Base-by-base conservation (phyloP, 2,888 invertebrate species). In the Stenodema calcarata region DNA sequence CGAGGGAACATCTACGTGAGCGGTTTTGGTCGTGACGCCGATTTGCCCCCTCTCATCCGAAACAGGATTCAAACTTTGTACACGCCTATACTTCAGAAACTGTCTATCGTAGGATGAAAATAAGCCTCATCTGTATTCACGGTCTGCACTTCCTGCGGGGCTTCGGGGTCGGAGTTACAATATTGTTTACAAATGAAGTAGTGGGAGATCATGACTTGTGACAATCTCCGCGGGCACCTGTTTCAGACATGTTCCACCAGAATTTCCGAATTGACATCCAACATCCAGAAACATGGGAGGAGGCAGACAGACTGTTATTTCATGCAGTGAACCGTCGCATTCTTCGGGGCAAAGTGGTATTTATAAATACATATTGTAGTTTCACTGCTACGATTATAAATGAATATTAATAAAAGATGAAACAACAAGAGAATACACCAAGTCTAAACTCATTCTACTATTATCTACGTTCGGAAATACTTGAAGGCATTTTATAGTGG, bases 121-220 rank as follows among this genome's bases (percentile, higher is more conserved):
- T 35, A 7, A 2, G 12, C 9, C 28, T 69, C 69, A 75, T 75
- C 28, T 75, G 75, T 75, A 75, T 75, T 75, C 75, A 28, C 28
- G 4, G 18, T n/a, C 27, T 3, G 27, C 69, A 27, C 9, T 69
- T 69, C 69, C 28, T 14, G 18, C 75, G 4, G 35, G 35, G 35
- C 7, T 7, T 35, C 4, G 35, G 35, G 35, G 35, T 2, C 14
- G 30, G 75, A 41, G 75, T 30, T 75, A 75, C 75, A 16, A 30
- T 75, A 75, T 75, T 75, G 75, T 75, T 75, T 75, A 75, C 75
- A 75, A 75, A 75, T 75, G 75, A 75, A 75, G 75, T 4, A 23
- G 23, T 69, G 69, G 28, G 28, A 18, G 69, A 69, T 69, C 69
- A 28, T 69, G 69, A 27, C 69, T 23, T 69, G 11, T 35, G 35